Base-by-base conservation (phyloP, 92 coral and sea anemone genomes). In the Heteractis magnifica region DNA sequence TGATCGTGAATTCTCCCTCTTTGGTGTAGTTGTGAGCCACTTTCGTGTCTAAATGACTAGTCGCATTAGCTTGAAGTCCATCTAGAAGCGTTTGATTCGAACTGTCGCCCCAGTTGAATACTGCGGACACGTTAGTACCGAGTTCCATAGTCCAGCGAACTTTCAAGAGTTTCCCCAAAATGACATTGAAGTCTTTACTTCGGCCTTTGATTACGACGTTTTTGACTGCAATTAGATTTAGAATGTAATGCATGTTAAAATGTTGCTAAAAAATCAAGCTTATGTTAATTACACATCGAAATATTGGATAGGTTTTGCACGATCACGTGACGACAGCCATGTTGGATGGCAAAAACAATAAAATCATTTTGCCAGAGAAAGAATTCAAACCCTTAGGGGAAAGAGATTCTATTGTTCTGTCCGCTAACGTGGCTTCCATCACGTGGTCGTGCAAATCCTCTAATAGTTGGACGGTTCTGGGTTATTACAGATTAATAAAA, bases 71-170 rank as follows among this genome's bases (percentile, higher is more conserved):
- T 86, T 87, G 81, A 18, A 87, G 77, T 19, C 82, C 53, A 1
- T 15, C 26, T 21, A 87, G 23, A 21, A 87, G 83, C 52, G 87
- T 88, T 59, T 79, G 86, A 53, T 21, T 85, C 8, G 86, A 50
- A 74, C 51, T 52, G 49, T 90, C 93, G 64, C 93, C 90, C 93
- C 93, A 90, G 74, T 41, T 52, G 26, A 90, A 75, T 10, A 90
- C 65, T 55, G 84, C 90, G 6, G 90, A 86, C 20, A 88, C 86
- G 65, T 90, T 90, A n/a, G 93, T 90, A 8, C 93, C 93, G 4
- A 87, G 70, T 3, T 62, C 15, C 84, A 90, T 65, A 64, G 72
- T 51, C 93, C 90, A 90, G 18, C 59, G 52, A 10, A 89, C 21
- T 52, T 72, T 72, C 16, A 86, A 71, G 15, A 34, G 65, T 0